Conservation (phyloP, 2,888 invertebrate species). For the Chelonus formosanus region DNA sequence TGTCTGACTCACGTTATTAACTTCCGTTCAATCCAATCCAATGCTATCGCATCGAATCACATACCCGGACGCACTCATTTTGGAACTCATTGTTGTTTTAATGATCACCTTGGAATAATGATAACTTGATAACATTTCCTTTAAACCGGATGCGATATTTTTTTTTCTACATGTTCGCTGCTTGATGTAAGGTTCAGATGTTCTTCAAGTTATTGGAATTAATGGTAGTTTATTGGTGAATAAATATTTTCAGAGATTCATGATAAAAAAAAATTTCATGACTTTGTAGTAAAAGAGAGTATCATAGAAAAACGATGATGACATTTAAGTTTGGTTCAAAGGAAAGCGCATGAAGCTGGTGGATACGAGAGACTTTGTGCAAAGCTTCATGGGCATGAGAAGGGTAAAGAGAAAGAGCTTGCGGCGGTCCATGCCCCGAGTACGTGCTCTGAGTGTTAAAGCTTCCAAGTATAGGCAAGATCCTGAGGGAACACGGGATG, state of each 20-base stretch:
- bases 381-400: slow-evolving; percentile 31
- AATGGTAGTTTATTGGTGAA: background rate
- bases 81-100: slow-evolving; percentile 26
- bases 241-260: too few relatives aligned
- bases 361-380: slow-evolving; percentile 25
- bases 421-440: slow-evolving; percentile 65
- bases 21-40: slow-evolving; percentile 47
- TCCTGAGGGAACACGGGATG: slow-evolving; percentile 49
- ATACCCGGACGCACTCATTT: slow-evolving; percentile 37
- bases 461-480: slow-evolving; percentile 55
- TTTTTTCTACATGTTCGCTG: too few relatives aligned
- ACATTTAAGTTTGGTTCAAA: slow-evolving; percentile 35
- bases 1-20: slow-evolving; percentile 56
- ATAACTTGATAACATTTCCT: background rate
- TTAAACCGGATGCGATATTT: too few relatives aligned
- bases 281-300: slow-evolving; percentile 57
- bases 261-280: background rate
- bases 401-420: slow-evolving; percentile 50
- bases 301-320: slow-evolving; percentile 47
- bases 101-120: slow-evolving; percentile 4
- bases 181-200: background rate
- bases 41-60: slow-evolving; percentile 42
- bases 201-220: background rate
- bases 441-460: slow-evolving; percentile 64
- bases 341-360: slow-evolving; percentile 36